These are phyloP conservation scores for Stenchaetothrips biformis DNA, from an alignment of 2,888 invertebrate species.

Conservation along the genomic window DNA sequence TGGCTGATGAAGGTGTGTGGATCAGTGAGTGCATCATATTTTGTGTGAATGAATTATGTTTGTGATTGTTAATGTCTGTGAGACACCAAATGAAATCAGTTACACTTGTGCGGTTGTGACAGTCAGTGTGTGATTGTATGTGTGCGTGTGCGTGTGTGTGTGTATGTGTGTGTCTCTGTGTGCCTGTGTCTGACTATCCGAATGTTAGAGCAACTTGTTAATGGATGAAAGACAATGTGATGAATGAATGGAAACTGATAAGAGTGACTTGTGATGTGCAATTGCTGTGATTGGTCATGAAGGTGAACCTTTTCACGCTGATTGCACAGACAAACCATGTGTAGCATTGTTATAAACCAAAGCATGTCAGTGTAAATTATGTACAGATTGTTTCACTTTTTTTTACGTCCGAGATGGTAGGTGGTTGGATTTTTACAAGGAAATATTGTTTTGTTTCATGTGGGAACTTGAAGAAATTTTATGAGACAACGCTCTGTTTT, in stretches of 20 bases:
- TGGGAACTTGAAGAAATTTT: constrained; percentile 18
- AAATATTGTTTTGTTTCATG: constrained; percentile 23
- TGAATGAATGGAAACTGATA: background rate
- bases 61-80: background rate
- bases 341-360: constrained; percentile 25
- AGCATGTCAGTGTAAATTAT: constrained; percentile 24
- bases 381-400: constrained; percentile 16
- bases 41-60: background rate
- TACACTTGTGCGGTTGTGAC: background rate
- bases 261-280: constrained; percentile 21
- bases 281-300: constrained; percentile 4
- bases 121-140: background rate
- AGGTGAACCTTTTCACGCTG: background rate
- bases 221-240: background rate
- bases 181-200: background rate
- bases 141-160: background rate
- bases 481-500: constrained; percentile 1
- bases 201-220: background rate
- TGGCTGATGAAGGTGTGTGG: background rate
- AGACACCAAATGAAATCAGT: background rate
- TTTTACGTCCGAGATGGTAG: background rate
- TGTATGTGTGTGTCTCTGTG: background rate
- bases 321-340: constrained; percentile 9
- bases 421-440: constrained; percentile 9
- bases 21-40: background rate